Percentiles rank a stretch among this genome's conserved stretches.
phyloP scores from a whole-genome alignment of 2,113 vertebrate genomes.

The Myotis lucifugus region DNA sequence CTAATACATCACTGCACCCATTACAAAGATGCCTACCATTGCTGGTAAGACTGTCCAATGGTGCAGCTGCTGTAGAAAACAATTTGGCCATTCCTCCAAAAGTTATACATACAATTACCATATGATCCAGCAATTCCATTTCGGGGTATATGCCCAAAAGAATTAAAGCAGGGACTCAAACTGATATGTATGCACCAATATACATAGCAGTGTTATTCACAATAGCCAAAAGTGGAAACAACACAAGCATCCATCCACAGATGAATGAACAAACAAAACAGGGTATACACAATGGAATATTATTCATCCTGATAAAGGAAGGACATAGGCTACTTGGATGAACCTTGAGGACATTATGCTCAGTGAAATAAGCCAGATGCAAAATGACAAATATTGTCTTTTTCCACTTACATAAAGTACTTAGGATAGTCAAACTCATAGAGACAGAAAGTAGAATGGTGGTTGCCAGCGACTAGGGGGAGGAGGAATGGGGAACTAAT shows the following conservation, averaged over 20 bases:
- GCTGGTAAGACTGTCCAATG: not conserved
- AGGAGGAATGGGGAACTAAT: not conserved
- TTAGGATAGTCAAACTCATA: not conserved
- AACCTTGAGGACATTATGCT: not conserved
- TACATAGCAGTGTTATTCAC: not conserved
- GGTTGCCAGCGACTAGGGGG: not conserved
- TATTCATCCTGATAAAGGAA: not conserved
- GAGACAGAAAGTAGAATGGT: not conserved
- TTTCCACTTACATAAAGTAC: not conserved
- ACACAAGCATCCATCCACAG: not conserved
- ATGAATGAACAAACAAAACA: not conserved
- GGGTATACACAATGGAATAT: not conserved
- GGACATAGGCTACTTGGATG: not conserved
- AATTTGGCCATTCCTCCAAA: not conserved
- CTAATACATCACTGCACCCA: not conserved
- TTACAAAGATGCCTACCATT: not conserved
- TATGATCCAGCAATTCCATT: not conserved
- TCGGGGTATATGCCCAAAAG: not conserved
- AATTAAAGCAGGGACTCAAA: not conserved
- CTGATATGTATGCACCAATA: not conserved
- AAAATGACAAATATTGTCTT: not conserved
- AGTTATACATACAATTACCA: not conserved
- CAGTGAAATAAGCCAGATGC: not conserved
- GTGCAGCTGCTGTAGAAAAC: too few relatives aligned
- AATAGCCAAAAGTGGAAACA: not conserved